phyloP scores from a whole-genome alignment of 1,140 invertebrate genomes.

The Aporrectodea caliginosa region DNA sequence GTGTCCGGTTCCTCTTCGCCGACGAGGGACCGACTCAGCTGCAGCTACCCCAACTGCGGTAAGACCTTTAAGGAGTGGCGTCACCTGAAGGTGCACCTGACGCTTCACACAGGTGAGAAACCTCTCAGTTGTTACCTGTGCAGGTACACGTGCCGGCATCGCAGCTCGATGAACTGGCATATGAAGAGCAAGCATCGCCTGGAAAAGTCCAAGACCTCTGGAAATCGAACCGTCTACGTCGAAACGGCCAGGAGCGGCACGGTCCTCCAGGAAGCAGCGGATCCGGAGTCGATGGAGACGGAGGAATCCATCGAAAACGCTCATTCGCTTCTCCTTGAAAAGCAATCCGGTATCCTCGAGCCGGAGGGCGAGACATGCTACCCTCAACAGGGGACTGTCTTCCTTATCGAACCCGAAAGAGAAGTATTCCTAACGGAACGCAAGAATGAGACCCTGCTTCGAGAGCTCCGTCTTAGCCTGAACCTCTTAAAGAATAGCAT shows the following conservation, averaged over 20 bases:
- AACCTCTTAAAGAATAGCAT: not conserved
- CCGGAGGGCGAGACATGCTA: not conserved
- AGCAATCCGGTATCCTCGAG: not conserved
- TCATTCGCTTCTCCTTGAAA: not conserved
- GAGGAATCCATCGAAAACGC: not conserved
- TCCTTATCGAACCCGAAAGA: not conserved
- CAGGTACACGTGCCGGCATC: slow-evolving; percentile 20
- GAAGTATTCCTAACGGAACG: not conserved
- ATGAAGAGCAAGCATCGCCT: slow-evolving; percentile 29
- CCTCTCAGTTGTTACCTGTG: slow-evolving; percentile 19
- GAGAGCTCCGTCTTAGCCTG: not conserved
- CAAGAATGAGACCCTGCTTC: not conserved
- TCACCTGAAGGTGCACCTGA: slow-evolving; percentile 24
- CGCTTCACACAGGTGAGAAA: slow-evolving; percentile 26
- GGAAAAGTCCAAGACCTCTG: slow-evolving; percentile 19
- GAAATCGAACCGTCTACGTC: slow-evolving; percentile 26
- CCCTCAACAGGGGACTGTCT: not conserved
- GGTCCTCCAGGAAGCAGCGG: not conserved
- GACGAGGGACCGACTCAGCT: not conserved
- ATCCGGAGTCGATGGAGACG: not conserved
- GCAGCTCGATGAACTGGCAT: slow-evolving; percentile 29
- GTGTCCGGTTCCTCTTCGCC: not conserved
- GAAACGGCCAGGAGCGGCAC: slow-evolving; percentile 3
- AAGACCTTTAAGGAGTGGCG: slow-evolving; percentile 22
- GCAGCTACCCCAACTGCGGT: slow-evolving; percentile 17